Evolutionary conservation across 2,888 invertebrate species (phyloP).

Genomic region (Torymus texanus): DNA sequence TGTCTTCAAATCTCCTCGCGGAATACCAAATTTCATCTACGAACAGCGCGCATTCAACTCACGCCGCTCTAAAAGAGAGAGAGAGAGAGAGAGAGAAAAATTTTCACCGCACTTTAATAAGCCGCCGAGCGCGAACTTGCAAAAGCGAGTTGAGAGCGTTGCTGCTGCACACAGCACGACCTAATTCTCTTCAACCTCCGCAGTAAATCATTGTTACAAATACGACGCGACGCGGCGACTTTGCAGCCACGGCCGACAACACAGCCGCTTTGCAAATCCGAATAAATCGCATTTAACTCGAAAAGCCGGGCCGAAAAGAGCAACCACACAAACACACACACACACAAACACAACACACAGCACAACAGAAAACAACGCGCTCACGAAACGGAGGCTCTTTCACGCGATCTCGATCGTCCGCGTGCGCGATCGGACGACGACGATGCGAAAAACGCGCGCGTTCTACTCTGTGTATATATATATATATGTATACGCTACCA

Average conservation of each 20-base stretch:
- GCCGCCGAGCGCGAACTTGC: constrained; percentile 8
- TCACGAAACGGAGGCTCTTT: constrained; percentile 24
- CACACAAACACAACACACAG: too few relatives aligned
- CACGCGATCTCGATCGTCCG: constrained; percentile 11
- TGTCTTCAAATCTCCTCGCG: too few relatives aligned
- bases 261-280: constrained; percentile 1
- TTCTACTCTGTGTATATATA: too few relatives aligned
- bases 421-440: constrained; percentile 11
- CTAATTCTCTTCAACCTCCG: neutral
- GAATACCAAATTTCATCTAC: too few relatives aligned
- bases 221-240: constrained; percentile 3
- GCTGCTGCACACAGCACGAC: neutral
- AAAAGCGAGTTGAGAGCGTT: too few relatives aligned
- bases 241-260: neutral
- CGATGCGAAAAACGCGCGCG: too few relatives aligned
- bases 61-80: too few relatives aligned
- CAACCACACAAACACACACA: too few relatives aligned
- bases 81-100: neutral
- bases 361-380: neutral
- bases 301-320: neutral
- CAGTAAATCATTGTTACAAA: constrained; percentile 12
- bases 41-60: too few relatives aligned
- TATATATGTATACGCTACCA: too few relatives aligned
- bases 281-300: constrained; percentile 35
- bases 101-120: constrained; percentile 45